Evolutionary conservation across 37 sponge, comb jelly and placozoan genomes (phyloP).

Genomic region (Agelas oroides): DNA sequence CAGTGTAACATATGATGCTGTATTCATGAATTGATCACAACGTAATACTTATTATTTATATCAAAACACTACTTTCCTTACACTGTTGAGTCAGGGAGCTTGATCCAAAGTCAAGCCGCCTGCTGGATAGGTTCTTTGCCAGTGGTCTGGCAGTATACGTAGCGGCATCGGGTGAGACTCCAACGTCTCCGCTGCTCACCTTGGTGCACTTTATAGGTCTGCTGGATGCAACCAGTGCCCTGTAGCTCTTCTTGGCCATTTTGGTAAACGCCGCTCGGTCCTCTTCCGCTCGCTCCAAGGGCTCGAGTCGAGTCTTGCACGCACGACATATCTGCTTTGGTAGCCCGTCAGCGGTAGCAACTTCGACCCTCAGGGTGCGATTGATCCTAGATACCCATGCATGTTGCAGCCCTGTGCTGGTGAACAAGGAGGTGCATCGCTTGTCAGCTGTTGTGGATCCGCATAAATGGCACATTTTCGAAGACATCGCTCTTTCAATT

Average conservation of each 20-base stretch:
- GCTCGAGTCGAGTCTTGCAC: background rate
- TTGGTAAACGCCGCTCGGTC: background rate
- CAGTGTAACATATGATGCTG: too few species aligned
- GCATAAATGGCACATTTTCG: too few species aligned
- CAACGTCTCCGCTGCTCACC: background rate
- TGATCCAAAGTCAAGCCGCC: too few species aligned
- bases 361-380: background rate
- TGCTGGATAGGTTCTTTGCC: background rate
- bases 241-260: background rate
- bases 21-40: too few species aligned
- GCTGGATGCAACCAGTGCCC: background rate
- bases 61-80: too few species aligned
- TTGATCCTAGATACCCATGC: too few species aligned
- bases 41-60: too few species aligned
- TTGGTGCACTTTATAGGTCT: background rate
- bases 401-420: too few species aligned
- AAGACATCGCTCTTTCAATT: too few species aligned
- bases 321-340: background rate
- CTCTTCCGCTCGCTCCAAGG: background rate
- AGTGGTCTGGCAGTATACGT: background rate
- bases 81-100: too few species aligned
- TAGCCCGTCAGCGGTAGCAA: background rate
- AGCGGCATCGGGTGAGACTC: constrained; percentile 12
- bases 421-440: too few species aligned
- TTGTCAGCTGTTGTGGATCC: too few species aligned